Conservation (phyloP, 2,113 vertebrate genomes). For the Falcunculus frontatus region DNA sequence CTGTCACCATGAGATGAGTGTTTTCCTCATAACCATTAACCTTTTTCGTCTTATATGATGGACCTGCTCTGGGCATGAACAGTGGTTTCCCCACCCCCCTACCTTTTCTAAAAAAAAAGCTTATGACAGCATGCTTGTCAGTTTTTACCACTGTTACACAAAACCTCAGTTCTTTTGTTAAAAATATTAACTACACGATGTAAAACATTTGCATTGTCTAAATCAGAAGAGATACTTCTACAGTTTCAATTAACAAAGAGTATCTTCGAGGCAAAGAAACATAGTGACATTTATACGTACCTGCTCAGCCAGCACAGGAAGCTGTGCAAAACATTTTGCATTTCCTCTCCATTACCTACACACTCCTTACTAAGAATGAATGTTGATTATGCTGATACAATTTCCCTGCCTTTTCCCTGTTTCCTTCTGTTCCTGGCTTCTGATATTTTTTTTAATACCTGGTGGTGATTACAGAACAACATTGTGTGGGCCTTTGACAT, state of each 20-base stretch:
- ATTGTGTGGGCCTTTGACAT: background rate
- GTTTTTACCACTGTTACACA: background rate
- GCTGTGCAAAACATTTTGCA: background rate
- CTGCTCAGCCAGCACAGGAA: background rate
- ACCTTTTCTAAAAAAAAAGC: background rate
- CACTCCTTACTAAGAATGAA: background rate
- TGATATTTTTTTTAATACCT: background rate
- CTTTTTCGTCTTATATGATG: background rate
- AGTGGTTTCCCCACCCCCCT: background rate
- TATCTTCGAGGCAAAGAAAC: background rate
- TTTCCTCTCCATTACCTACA: background rate
- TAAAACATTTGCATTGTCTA: background rate
- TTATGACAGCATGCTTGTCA: background rate
- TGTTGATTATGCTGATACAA: background rate
- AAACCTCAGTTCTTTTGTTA: background rate
- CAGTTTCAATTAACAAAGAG: background rate
- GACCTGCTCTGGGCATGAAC: background rate
- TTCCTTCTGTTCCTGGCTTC: background rate
- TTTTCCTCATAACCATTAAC: background rate
- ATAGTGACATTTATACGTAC: background rate
- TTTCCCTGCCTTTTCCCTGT: background rate
- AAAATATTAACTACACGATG: background rate
- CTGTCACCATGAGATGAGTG: background rate
- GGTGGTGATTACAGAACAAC: background rate
- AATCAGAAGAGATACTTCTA: background rate